These are phyloP conservation scores for Liopterus haemorrhoidalis DNA, from an alignment of 2,888 invertebrate species.

Conservation along the genomic window DNA sequence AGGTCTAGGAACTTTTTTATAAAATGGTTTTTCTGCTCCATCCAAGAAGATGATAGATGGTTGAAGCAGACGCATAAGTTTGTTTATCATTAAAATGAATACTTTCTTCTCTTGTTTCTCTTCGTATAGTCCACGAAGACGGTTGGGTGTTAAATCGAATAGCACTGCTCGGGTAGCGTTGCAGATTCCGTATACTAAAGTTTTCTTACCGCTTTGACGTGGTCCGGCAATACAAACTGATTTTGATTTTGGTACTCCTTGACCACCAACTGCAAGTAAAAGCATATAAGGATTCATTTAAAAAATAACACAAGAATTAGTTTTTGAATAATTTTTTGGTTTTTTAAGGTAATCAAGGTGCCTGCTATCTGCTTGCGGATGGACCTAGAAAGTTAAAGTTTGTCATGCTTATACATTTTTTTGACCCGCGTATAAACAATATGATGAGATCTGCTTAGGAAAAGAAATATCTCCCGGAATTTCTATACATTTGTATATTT, in stretches of 20 bases:
- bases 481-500: too few relatives aligned
- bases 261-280: conserved; percentile 40
- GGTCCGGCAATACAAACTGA: conserved; percentile 68
- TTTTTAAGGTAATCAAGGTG: too few relatives aligned
- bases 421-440: too few relatives aligned
- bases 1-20: conserved; percentile 57
- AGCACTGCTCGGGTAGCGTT: conserved; percentile 68
- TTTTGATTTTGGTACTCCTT: conserved; percentile 46
- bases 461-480: too few relatives aligned
- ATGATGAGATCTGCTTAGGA: too few relatives aligned
- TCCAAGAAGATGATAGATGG: conserved; percentile 69
- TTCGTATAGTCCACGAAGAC: conserved; percentile 62
- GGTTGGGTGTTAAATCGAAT: conserved; percentile 68
- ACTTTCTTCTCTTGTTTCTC: conserved; percentile 58
- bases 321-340: conserved; percentile 34
- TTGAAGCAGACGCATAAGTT: conserved; percentile 60
- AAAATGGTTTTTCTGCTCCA: conserved; percentile 62
- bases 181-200: conserved; percentile 67
- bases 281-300: too few relatives aligned
- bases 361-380: too few relatives aligned
- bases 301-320: background rate
- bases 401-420: too few relatives aligned
- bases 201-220: conserved; percentile 62
- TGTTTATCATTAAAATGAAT: conserved; percentile 60
- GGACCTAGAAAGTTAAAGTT: too few relatives aligned